These are phyloP conservation scores for Bibio marci DNA, from an alignment of 2,888 invertebrate genomes.

Conservation along the genomic window DNA sequence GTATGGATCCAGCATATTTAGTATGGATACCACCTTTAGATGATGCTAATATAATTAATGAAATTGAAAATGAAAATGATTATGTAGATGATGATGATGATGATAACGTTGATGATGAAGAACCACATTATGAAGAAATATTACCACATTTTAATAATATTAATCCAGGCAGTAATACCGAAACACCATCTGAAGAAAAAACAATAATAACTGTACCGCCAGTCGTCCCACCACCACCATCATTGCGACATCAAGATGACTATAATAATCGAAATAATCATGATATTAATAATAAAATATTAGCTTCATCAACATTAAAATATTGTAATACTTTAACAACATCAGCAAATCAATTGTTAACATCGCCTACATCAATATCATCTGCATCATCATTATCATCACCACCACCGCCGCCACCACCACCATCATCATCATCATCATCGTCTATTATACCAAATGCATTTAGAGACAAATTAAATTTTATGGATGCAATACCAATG, in stretches of 20 bases:
- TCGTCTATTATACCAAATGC: too few relatives aligned
- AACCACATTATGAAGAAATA: constrained; percentile 28
- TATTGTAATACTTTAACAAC: neutral
- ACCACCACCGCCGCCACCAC: neutral
- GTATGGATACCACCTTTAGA: constrained; percentile 76
- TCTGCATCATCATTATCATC: neutral
- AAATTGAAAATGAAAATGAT: constrained; percentile 33
- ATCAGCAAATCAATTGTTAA: neutral
- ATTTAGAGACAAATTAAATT: too few relatives aligned
- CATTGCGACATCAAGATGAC: too few relatives aligned
- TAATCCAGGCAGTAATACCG: constrained; percentile 48
- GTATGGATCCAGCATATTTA: constrained; percentile 77
- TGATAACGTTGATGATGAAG: constrained; percentile 3
- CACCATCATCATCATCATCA: too few relatives aligned
- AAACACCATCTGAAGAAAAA: constrained; percentile 41
- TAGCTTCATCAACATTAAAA: neutral
- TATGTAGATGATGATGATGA: constrained; percentile 40
- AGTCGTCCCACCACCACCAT: constrained; percentile 23
- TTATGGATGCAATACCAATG: constrained; percentile 4
- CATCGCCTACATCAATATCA: too few relatives aligned
- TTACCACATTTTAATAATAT: constrained; percentile 31
- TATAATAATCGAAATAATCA: too few relatives aligned
- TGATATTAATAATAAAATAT: neutral
- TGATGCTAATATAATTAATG: constrained; percentile 47
- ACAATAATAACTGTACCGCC: constrained; percentile 32